phyloP scores from a whole-genome alignment of 2,797 vertebrate genomes.

The Pagetopsis macropterus region DNA sequence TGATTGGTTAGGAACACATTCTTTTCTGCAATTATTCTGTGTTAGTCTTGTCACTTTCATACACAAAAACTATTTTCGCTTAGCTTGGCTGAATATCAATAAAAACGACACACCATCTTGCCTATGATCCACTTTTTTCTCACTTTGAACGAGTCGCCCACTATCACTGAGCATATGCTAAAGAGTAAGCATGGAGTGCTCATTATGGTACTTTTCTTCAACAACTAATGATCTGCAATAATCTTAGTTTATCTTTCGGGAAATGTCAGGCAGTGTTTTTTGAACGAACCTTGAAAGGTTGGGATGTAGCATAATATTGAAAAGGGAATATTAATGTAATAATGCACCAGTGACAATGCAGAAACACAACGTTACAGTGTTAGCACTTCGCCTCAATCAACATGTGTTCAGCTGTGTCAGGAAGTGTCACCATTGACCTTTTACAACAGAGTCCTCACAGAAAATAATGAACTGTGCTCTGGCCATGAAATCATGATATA shows the following conservation, averaged over 20 bases:
- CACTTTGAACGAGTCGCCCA: constrained; percentile 34
- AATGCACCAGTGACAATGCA: constrained; percentile 6
- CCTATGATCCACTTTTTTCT: constrained; percentile 21
- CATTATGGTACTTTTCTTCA: background rate
- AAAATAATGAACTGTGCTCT: constrained; percentile 69
- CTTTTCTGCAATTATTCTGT: background rate
- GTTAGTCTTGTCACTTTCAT: background rate
- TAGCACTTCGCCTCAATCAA: constrained; percentile 47
- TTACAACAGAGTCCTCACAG: constrained; percentile 47
- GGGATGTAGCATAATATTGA: constrained; percentile 30
- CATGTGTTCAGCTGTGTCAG: constrained; percentile 30
- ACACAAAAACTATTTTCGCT: constrained; percentile 2
- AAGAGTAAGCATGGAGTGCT: constrained; percentile 35
- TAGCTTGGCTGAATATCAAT: constrained; percentile 21
- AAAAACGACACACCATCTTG: constrained; percentile 32
- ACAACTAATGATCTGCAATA: background rate
- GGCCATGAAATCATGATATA: constrained; percentile 45
- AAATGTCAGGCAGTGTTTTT: background rate
- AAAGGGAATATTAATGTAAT: constrained; percentile 32
- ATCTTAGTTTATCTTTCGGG: constrained; percentile 3
- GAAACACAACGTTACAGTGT: constrained; percentile 30
- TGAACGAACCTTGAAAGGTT: constrained; percentile 8
- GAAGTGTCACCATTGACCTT: constrained; percentile 71
- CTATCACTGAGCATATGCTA: constrained; percentile 55
- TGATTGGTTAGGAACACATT: too few species aligned